Base-by-base conservation (phyloP, 1,140 invertebrate species). In the Musca vetustissima region DNA sequence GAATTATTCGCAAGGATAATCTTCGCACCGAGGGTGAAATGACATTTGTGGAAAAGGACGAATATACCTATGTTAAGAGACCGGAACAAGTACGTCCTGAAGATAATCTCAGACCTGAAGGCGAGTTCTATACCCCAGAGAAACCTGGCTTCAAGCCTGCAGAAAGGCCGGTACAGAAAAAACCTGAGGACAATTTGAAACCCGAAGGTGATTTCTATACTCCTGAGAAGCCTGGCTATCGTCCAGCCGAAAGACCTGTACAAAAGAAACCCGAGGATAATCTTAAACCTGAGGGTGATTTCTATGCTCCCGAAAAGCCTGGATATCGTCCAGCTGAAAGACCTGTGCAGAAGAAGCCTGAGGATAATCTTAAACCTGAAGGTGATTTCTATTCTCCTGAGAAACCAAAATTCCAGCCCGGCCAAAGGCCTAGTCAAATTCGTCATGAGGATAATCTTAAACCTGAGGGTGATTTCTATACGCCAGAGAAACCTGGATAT, bases 331-430 rank as follows among this genome's bases (percentile, higher is more conserved):
- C 83, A 21, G 88, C 85, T 0, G 89, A 90, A 73, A 77, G 85
- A 66, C 84, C 83, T 64, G 75, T 80, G 49, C 85, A 84, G 13
- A 86, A 83, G 55, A 86, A 83, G 73, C 86, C 84, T 9, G 79
- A 86, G 72, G 88, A 90, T 73, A 88, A 89, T 73, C 71, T 88
- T 0, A 79, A 78, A 69, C 86, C 85, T 1, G 87, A 88, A 78
- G 87, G 87, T 14, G 86, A 61, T 21, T 61, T 61, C 28, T 84
- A 87, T 68, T 68, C 76, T 17, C 83, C 83, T 1, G 82, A 84
- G 13, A 87, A 85, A 77, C n/a, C 85, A 7, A 77, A 83, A 76
- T 87, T 87, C 87, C 87, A 67, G 86, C 87, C 71, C 6, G 83
- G 76, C 49, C 74, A 88, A 11, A 32, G 64, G 11, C 64, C 70